Percentiles rank a stretch among this genome's conserved stretches.
phyloP scores from a whole-genome alignment of 2,888 invertebrate species.

The Taenaris catops region DNA sequence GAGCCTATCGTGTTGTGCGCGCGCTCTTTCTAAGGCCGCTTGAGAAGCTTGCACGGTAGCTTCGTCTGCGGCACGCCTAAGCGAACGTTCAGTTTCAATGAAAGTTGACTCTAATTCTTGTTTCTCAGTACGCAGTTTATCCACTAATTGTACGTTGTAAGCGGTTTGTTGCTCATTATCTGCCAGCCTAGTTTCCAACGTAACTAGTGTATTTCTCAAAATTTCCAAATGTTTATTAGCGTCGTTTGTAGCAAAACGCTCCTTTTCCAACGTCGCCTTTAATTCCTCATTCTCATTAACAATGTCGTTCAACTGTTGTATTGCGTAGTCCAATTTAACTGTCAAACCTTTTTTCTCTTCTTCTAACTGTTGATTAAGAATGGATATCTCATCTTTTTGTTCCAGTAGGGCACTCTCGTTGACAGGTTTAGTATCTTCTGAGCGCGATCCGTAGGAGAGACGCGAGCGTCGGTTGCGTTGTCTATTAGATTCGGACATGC shows the following conservation, averaged over 20 bases:
- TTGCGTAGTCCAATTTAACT: conserved; percentile 50
- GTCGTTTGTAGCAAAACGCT: conserved; percentile 40
- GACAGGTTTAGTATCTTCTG: conserved; percentile 64
- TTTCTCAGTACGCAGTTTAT: conserved; percentile 53
- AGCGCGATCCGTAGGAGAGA: conserved; percentile 58
- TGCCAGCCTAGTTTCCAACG: conserved; percentile 44
- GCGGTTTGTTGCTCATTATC: conserved; percentile 48
- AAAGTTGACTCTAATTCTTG: conserved; percentile 59
- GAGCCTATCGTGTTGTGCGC: conserved; percentile 84
- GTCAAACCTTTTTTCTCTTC: conserved; percentile 64
- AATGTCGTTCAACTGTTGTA: conserved; percentile 48
- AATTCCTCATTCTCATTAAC: conserved; percentile 47
- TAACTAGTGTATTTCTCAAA: conserved; percentile 37
- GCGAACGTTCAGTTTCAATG: conserved; percentile 71
- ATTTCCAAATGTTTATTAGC: conserved; percentile 42
- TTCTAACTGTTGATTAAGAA: conserved; percentile 47
- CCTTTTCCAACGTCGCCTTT: conserved; percentile 35
- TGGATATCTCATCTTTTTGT: conserved; percentile 64
- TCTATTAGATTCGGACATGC: conserved; percentile 51
- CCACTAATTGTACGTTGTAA: conserved; percentile 41
- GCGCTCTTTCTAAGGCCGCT: conserved; percentile 85
- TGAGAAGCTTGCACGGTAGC: conserved; percentile 87
- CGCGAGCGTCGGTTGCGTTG: conserved; percentile 58
- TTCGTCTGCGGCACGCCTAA: conserved; percentile 85
- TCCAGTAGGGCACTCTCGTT: conserved; percentile 77